Percentiles rank a stretch among this genome's conserved stretches.
phyloP scores from a whole-genome alignment of 2,797 vertebrate genomes.

The Decapterus maruadsi region DNA sequence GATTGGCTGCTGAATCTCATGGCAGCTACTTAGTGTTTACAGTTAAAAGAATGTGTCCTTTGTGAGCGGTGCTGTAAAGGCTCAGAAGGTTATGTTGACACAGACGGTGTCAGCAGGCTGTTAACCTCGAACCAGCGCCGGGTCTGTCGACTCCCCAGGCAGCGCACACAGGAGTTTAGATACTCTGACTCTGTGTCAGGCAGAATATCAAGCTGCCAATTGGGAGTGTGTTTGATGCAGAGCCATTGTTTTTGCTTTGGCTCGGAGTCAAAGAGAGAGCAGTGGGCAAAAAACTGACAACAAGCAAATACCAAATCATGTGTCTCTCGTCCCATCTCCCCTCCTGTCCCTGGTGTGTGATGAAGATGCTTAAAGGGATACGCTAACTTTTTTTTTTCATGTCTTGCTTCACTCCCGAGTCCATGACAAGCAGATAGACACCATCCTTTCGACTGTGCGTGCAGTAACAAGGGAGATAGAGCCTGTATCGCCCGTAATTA shows the following conservation, averaged over 20 bases:
- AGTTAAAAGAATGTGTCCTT: constrained; percentile 14
- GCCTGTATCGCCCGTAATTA: too few relatives aligned
- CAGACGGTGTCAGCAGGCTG: constrained; percentile 19
- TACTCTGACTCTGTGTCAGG: constrained; percentile 16
- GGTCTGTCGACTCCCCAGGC: constrained; percentile 20
- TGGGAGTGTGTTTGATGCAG: constrained; percentile 21
- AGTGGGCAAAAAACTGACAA: constrained; percentile 22
- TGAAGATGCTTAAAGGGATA: constrained; percentile 39
- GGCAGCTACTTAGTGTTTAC: not conserved
- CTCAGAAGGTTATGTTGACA: constrained; percentile 24
- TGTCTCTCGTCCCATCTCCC: not conserved
- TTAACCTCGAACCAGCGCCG: constrained; percentile 38
- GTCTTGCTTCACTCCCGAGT: too few relatives aligned
- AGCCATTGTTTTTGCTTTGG: constrained; percentile 41
- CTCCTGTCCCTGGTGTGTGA: constrained; percentile 31
- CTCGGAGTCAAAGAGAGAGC: constrained; percentile 36
- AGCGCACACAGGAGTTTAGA: constrained; percentile 19
- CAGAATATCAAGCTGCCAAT: constrained; percentile 21
- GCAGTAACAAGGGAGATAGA: too few relatives aligned
- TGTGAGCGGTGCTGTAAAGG: not conserved
- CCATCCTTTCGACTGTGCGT: too few relatives aligned
- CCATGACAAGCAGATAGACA: too few relatives aligned
- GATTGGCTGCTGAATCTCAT: not conserved
- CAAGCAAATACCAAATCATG: constrained; percentile 48
- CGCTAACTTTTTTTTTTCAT: too few relatives aligned